A percentile compares a stretch with the other conserved stretches of the same genome.
Conservation (phyloP, 2,113 vertebrate genomes). For the Dascyllus trimaculatus region DNA sequence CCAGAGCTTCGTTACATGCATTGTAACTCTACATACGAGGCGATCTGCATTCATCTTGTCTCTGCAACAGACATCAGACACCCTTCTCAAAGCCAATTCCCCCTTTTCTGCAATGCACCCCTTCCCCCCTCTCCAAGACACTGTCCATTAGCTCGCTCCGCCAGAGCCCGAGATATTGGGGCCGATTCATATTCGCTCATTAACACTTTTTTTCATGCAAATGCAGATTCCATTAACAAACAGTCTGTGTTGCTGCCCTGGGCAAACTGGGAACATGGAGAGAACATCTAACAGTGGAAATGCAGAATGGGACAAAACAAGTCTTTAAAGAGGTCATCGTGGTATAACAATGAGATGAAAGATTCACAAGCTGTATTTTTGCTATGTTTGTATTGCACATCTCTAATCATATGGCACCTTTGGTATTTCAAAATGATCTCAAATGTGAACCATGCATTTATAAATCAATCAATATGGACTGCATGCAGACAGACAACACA, state of each 20-base stretch:
- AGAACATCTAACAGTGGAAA: conserved; percentile 42
- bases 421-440: neutral
- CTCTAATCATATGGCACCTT: neutral
- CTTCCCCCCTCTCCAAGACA: conserved; percentile 48
- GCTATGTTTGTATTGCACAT: neutral
- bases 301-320: conserved; percentile 26
- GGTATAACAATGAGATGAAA: conserved; percentile 37
- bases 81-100: conserved; percentile 44
- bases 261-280: conserved; percentile 31
- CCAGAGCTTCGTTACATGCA: conserved; percentile 61
- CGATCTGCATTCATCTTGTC: conserved; percentile 50
- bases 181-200: conserved; percentile 58
- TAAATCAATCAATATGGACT: conserved; percentile 4
- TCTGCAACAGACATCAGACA: conserved; percentile 36
- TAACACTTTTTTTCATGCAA: conserved; percentile 65
- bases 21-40: conserved; percentile 40
- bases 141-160: conserved; percentile 63
- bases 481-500: neutral
- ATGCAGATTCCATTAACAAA: conserved; percentile 70
- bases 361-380: neutral
- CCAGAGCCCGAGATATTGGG: conserved; percentile 41
- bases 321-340: conserved; percentile 41
- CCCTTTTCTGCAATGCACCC: conserved; percentile 31
- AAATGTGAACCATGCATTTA: conserved; percentile 4
- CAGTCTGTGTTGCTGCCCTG: conserved; percentile 50